These are phyloP conservation scores for Euzophera pinguis DNA, from an alignment of 2,888 invertebrate genomes.

Conservation along the genomic window DNA sequence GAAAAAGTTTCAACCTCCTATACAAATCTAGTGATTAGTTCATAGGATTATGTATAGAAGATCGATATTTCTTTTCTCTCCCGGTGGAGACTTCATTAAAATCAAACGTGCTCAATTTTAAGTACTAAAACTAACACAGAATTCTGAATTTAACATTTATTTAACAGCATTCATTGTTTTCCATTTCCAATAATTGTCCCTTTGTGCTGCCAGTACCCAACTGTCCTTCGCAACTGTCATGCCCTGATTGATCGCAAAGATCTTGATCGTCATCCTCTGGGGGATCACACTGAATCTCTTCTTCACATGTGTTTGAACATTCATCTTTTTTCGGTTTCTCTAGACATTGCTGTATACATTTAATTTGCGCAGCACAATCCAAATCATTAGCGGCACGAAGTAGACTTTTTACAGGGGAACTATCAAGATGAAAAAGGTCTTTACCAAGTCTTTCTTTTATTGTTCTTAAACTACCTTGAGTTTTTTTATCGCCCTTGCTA, in stretches of 20 bases:
- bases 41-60: too few relatives aligned
- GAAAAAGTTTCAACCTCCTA: too few relatives aligned
- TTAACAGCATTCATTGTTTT: neutral
- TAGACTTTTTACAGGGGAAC: neutral
- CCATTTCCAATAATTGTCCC: neutral
- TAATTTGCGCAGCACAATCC: neutral
- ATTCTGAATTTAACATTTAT: neutral
- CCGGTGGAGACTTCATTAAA: too few relatives aligned
- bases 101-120: too few relatives aligned
- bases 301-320: slow-evolving; percentile 6
- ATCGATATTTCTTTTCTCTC: too few relatives aligned
- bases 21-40: too few relatives aligned
- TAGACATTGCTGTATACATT: neutral
- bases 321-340: slow-evolving; percentile 13
- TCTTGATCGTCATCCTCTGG: neutral
- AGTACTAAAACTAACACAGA: too few relatives aligned
- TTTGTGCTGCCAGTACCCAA: neutral
- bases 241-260: neutral
- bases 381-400: slow-evolving; percentile 2
- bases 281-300: slow-evolving; percentile 4
- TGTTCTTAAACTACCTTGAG: neutral
- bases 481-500: neutral
- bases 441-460: neutral
- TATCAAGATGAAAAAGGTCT: neutral
- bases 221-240: neutral